Evolutionary conservation across 2,113 vertebrate genomes (phyloP), one percentile per base, ranked within the genome.

Genomic region (Coptodon rendalli): DNA sequence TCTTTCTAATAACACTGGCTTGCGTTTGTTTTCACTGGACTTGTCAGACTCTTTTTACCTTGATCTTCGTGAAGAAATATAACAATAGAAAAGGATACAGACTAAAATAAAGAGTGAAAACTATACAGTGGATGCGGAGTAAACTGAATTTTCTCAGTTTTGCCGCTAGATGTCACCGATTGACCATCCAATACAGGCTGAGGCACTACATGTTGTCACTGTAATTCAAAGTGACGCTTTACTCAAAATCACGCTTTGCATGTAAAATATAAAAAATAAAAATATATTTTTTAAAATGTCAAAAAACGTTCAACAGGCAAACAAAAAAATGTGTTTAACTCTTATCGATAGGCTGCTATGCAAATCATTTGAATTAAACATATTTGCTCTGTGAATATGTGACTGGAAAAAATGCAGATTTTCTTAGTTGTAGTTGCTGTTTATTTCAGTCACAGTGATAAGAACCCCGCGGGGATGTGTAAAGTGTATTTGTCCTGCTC

Each of bases 111-210:
- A 2, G 14, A 29, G 40, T 76, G 40, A 76, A 76, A 48, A 76
- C 38, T 29, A 24, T 43, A 19, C 16, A 52, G 16, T 53, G 79
- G 36, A 57, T 19, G 9, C 22, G 9, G 6, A 27, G 31, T 48
- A 34, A 7, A 66, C 5, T 89, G 43, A 2, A 53, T 2, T 73
- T 81, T 48, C 13, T 34, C 1, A 1, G 84, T 76, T 89, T 73
- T 1, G 1, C 92, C 95, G 90, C 95, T 94, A 95, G 94, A 93
- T 94, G 95, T 94, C 93, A 86, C 63, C 66, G 82, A 71, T 10
- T 86, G 89, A 90, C 85, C 91, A 81, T 50, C 19, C 29, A 95
- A 94, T 89, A n/a, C 11, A 83, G 80, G 19, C 36, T 3, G 9
- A 13, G 14, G 38, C 0, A 8, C 31, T n/a, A 12, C 5, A 9